phyloP scores from a whole-genome alignment of 2,888 invertebrate genomes.

The Eupeodes latifasciatus region DNA sequence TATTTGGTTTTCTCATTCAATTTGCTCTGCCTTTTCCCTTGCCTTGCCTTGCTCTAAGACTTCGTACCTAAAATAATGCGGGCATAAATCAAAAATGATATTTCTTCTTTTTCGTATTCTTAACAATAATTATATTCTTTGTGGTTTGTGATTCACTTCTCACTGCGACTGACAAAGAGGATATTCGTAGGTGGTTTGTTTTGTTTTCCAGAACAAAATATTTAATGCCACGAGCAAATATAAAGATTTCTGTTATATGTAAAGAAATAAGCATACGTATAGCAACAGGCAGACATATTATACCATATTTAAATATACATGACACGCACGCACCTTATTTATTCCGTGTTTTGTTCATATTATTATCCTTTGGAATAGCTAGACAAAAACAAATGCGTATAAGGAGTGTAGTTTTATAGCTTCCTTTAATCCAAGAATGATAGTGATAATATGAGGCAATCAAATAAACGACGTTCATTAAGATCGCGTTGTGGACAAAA shows the following conservation, averaged over 20 bases:
- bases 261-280: background rate
- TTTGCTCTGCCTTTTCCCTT: background rate
- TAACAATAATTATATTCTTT: background rate
- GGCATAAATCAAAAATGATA: slow-evolving; percentile 8
- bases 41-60: background rate
- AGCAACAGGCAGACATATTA: slow-evolving; percentile 18
- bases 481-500: background rate
- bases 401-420: slow-evolving; percentile 17
- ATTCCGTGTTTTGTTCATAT: background rate
- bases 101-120: background rate
- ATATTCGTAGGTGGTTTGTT: slow-evolving; percentile 15
- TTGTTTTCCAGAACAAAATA: slow-evolving; percentile 11
- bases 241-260: background rate
- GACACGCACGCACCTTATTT: slow-evolving; percentile 25
- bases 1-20: slow-evolving; percentile 27
- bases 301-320: slow-evolving; percentile 1
- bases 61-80: slow-evolving; percentile 7
- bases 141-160: slow-evolving; percentile 1
- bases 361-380: slow-evolving; percentile 5
- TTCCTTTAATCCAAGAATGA: slow-evolving; percentile 12
- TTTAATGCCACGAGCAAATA: slow-evolving; percentile 11
- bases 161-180: slow-evolving; percentile 25
- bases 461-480: slow-evolving; percentile 6
- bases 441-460: slow-evolving; percentile 36
- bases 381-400: background rate